Percentiles rank a stretch among this genome's conserved stretches.
phyloP scores from a whole-genome alignment of 2,888 invertebrate genomes.

The Drosophila stalkeri region DNA sequence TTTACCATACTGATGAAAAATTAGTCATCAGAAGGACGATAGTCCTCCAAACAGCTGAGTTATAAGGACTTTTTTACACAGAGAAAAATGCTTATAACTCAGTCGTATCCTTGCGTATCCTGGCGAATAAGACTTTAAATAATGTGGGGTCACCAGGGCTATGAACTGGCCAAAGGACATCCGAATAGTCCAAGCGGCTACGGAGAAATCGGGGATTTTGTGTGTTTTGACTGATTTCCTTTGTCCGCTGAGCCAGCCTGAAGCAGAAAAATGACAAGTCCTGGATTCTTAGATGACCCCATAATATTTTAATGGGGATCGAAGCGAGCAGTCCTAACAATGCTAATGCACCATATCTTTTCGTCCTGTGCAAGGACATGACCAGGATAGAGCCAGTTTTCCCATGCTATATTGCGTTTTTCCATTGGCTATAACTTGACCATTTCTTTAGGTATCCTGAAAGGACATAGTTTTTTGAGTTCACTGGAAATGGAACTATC shows the following conservation, averaged over 20 bases:
- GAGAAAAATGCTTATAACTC: not conserved
- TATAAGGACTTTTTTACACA: not conserved
- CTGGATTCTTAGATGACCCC: constrained; percentile 2
- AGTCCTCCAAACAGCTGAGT: not conserved
- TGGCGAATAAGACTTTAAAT: not conserved
- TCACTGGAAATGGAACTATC: no score
- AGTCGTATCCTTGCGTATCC: not conserved
- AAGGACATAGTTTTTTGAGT: no score
- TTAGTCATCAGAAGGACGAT: not conserved
- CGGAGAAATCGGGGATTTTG: not conserved
- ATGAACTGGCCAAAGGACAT: constrained; percentile 7
- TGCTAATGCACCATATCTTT: not conserved
- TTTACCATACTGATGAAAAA: not conserved
- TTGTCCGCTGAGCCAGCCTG: not conserved
- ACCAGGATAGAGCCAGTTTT: not conserved
- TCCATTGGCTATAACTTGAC: no score
- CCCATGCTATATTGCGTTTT: not conserved
- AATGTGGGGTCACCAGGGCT: not conserved
- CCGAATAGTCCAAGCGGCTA: not conserved
- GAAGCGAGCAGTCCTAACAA: not conserved
- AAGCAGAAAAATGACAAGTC: not conserved
- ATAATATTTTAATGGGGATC: not conserved
- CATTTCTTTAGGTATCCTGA: no score
- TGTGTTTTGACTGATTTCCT: not conserved
- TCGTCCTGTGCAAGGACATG: not conserved